Evolutionary conservation across 2,797 vertebrate species (phyloP).

Genomic region (Garrulus glandarius): DNA sequence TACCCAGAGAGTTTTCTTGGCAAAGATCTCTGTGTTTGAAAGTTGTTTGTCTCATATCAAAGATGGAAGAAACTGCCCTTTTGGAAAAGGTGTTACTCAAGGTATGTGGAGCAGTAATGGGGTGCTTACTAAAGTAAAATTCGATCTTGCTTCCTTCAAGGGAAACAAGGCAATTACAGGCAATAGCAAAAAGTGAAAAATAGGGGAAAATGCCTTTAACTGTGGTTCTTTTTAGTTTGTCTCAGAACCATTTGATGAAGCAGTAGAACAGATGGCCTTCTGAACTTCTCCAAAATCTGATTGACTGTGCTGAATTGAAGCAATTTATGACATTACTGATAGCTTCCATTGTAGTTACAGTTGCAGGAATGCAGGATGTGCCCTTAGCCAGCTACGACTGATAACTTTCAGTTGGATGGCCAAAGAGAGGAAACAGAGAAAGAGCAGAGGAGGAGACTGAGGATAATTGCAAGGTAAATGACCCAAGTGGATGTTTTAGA

Average conservation of each 20-base stretch:
- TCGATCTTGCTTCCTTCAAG: neutral
- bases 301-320: neutral
- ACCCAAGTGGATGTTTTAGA: neutral
- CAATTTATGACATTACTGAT: neutral
- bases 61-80: neutral
- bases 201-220: neutral
- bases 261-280: neutral
- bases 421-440: neutral
- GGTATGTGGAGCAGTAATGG: neutral
- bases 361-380: neutral
- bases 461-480: neutral
- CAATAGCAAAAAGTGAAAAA: neutral
- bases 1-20: neutral
- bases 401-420: neutral
- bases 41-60: neutral
- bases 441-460: neutral
- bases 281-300: neutral
- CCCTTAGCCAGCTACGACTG: neutral
- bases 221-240: neutral
- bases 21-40: neutral
- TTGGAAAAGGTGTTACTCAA: neutral
- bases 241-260: neutral
- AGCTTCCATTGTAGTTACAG: neutral
- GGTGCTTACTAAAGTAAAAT: neutral
- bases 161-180: neutral